These are phyloP conservation scores for Bufo gargarizans DNA, from an alignment of 2,113 vertebrate genomes.

Conservation along the genomic window DNA sequence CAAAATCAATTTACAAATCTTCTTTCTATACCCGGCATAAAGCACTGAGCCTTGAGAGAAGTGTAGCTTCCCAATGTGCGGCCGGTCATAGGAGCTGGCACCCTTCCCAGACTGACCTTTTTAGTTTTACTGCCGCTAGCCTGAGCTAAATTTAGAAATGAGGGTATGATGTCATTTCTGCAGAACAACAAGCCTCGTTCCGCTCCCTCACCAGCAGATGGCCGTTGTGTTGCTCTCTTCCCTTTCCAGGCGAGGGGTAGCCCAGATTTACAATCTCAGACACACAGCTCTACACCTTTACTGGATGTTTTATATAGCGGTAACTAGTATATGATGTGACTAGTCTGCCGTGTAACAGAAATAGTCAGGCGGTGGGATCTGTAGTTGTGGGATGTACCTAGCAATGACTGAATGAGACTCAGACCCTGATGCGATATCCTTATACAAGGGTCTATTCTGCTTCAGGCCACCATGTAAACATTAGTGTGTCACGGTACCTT, in stretches of 20 bases:
- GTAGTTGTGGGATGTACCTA: background rate
- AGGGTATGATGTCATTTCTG: conserved; percentile 52
- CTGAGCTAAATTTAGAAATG: conserved; percentile 45
- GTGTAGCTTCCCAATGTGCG: conserved; percentile 19
- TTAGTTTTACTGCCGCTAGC: conserved; percentile 40
- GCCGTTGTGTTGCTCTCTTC: background rate
- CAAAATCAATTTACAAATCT: background rate
- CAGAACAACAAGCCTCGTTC: conserved; percentile 36
- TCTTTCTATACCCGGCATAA: background rate
- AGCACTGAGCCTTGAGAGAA: background rate
- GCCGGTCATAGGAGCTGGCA: conserved; percentile 8
- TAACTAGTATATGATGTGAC: background rate
- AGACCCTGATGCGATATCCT: background rate
- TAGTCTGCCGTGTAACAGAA: background rate
- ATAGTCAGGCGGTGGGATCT: background rate
- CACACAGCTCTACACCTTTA: background rate
- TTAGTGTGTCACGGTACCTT: too few relatives aligned
- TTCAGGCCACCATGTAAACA: too few relatives aligned
- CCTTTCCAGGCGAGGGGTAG: background rate
- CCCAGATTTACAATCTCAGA: background rate
- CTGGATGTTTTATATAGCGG: background rate
- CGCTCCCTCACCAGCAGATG: conserved; percentile 34
- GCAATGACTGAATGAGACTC: background rate
- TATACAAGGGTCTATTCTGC: too few relatives aligned
- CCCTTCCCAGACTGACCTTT: conserved; percentile 35